Conservation (phyloP, 2,888 invertebrate species). For the Choreutis nemorana region DNA sequence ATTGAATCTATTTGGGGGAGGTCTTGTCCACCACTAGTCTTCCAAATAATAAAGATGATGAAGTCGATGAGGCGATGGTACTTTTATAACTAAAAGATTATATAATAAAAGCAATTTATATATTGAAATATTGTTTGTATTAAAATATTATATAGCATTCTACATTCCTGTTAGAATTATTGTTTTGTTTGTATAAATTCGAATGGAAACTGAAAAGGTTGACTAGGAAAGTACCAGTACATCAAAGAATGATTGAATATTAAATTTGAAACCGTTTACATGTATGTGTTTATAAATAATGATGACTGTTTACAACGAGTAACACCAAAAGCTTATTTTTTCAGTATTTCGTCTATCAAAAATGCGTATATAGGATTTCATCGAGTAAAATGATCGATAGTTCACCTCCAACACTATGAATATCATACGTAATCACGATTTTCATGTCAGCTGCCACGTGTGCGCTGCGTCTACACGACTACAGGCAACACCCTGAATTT, state of each 20-base stretch:
- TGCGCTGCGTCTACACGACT: conserved; percentile 53
- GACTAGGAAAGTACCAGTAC: too few relatives aligned
- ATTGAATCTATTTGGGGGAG: conserved; percentile 5
- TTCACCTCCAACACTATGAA: conserved; percentile 21
- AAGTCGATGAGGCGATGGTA: conserved; percentile 3
- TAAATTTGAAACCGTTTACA: too few relatives aligned
- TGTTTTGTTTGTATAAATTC: too few relatives aligned
- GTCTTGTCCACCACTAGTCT: not conserved
- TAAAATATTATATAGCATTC: too few relatives aligned
- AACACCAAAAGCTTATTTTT: not conserved
- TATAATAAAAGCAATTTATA: conserved; percentile 10
- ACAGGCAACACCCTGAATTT: conserved; percentile 47
- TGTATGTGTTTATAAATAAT: too few relatives aligned
- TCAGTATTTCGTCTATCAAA: not conserved
- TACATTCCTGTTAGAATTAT: too few relatives aligned
- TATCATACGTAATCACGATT: conserved; percentile 48
- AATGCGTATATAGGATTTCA: not conserved
- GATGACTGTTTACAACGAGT: too few relatives aligned
- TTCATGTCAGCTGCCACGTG: conserved; percentile 61
- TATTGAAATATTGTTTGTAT: too few relatives aligned
- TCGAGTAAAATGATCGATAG: conserved; percentile 15
- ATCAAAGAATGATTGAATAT: too few relatives aligned
- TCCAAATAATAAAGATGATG: conserved; percentile 4
- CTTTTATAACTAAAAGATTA: conserved; percentile 1
- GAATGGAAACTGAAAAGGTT: too few relatives aligned